These are phyloP conservation scores for Aleiodes alternator DNA, from an alignment of 2,888 invertebrate genomes.

Conservation along the genomic window DNA sequence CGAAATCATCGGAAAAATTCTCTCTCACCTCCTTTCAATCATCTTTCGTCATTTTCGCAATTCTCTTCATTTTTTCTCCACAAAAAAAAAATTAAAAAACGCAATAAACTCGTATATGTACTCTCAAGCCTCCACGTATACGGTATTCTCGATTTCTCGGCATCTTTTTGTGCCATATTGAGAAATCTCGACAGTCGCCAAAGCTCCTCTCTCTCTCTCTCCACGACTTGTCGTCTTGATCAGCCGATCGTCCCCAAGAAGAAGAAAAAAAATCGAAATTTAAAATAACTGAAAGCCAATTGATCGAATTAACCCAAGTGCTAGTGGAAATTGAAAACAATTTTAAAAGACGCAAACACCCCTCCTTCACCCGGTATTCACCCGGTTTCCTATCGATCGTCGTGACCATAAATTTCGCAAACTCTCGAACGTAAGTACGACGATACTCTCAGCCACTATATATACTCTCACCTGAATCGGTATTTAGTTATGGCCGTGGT, in stretches of 20 bases:
- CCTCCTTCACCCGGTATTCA: not conserved
- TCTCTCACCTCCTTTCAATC: too few relatives aligned
- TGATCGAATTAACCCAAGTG: constrained; percentile 10
- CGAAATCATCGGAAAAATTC: too few relatives aligned
- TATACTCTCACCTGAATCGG: constrained; percentile 31
- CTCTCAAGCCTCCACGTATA: constrained; percentile 56
- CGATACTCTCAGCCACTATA: constrained; percentile 17
- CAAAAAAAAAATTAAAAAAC: not conserved
- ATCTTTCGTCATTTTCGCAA: too few relatives aligned
- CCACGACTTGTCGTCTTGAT: constrained; percentile 15
- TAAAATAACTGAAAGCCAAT: not conserved
- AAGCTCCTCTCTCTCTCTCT: constrained; percentile 12
- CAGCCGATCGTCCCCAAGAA: not conserved
- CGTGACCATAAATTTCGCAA: constrained; percentile 49
- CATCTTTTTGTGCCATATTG: constrained; percentile 57
- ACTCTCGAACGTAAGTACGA: constrained; percentile 33
- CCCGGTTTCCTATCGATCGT: constrained; percentile 36
- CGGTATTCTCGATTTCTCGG: constrained; percentile 59
- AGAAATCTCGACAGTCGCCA: constrained; percentile 51
- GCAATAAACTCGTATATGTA: not conserved
- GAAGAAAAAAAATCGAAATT: not conserved
- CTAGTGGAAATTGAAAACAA: constrained; percentile 4
- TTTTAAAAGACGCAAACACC: constrained; percentile 9
- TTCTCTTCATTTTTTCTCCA: too few relatives aligned
- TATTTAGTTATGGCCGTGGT: constrained; percentile 49